phyloP scores from a whole-genome alignment of 1,140 invertebrate genomes.

The Plectrocnemia conspersa region DNA sequence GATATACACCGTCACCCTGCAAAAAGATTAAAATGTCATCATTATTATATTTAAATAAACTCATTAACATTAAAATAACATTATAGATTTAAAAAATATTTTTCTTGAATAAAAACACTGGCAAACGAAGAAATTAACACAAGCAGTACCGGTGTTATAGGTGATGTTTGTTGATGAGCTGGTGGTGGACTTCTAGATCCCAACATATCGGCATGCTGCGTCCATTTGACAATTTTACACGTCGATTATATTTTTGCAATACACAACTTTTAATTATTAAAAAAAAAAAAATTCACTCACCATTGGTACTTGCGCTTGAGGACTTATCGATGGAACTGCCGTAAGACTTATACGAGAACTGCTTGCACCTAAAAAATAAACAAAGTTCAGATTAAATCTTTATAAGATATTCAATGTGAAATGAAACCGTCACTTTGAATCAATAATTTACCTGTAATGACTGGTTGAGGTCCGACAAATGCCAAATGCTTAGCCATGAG shows the following conservation, averaged over 20 bases:
- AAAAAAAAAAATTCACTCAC: constrained; percentile 53
- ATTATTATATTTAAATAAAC: background rate
- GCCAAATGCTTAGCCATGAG: constrained; percentile 46
- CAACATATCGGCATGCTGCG: constrained; percentile 38
- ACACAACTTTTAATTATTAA: background rate
- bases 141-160: constrained; percentile 63
- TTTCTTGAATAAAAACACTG: constrained; percentile 13
- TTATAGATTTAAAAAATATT: too few species aligned
- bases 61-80: background rate
- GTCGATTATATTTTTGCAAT: background rate
- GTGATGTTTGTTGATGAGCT: constrained; percentile 74
- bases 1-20: constrained; percentile 66
- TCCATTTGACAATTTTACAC: constrained; percentile 23
- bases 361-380: constrained; percentile 38
- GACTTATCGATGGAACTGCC: constrained; percentile 55
- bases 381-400: constrained; percentile 7
- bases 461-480: constrained; percentile 44
- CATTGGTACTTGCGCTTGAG: constrained; percentile 59
- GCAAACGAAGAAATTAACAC: constrained; percentile 13
- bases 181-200: constrained; percentile 66
- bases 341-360: constrained; percentile 56
- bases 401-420: too few species aligned
- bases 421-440: too few species aligned
- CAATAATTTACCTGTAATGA: constrained; percentile 43
- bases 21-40: constrained; percentile 29